Base-by-base conservation (phyloP, 2,888 invertebrate genomes). In the Eledone cirrhosa region DNA sequence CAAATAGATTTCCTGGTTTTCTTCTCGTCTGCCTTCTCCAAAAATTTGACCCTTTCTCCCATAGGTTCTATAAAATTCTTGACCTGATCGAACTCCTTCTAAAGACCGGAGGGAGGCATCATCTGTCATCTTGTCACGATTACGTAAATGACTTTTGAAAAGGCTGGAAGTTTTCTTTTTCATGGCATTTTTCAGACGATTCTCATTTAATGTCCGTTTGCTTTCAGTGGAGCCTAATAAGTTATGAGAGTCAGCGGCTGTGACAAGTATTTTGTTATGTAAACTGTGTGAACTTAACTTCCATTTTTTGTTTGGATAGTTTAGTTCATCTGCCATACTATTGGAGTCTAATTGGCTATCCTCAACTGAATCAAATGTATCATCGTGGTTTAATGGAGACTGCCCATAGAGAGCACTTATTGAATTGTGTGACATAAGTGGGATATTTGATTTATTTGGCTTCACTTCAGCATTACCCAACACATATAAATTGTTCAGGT, bases 41-140 rank as follows among this genome's bases (percentile, higher is more conserved):
- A 22, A 22, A 33, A 72, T 33, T 1, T 31, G 72, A n/a, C 24
- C 4, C 22, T 33, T 72, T 72, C n/a, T 72, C 13, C 72, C 41
- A 33, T 13, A 72, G 24, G 41, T 72, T 13, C 33, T 41, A 33
- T 72, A 72, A 72, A 72, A 72, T 22, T 72, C 72, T 72, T 72
- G 72, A 31, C 31, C 72, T 5, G 72, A 72, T n/a, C 33, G 72
- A 16, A 24, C 72, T 3, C 41, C 72, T 72, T 72, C 72, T 19
- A 72, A 19, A 33, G 72, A 72, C 13, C 72, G 31, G 31, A 41
- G 16, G 29, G 13, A 27, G n/a, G 31, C 33, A 8, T 72, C 72
- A 5, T 72, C 72, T 3, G 72, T 31, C 13, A 33, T 7, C n/a
- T 72, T 72, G n/a, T 72, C 72, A 41, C 41, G 41, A 11, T 41